A percentile compares a stretch with the other conserved stretches of the same genome.
Evolutionary conservation across 2,797 vertebrate species (phyloP).

Genomic region (Hipposideros larvatus): DNA sequence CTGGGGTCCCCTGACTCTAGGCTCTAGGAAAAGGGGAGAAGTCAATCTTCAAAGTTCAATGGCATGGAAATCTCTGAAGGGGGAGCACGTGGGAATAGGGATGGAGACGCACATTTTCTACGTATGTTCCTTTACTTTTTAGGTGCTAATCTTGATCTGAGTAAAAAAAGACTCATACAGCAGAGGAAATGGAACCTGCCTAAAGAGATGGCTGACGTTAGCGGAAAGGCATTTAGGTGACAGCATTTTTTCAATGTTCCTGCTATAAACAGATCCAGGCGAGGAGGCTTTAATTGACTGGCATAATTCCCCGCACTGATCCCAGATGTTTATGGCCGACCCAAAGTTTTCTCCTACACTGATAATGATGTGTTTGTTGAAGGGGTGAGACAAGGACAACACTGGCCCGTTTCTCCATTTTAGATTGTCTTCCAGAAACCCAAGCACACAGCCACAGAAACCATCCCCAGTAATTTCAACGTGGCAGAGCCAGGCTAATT

Average conservation of each 20-base stretch:
- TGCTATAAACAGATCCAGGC: background rate
- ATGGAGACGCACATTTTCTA: background rate
- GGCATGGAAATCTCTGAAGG: background rate
- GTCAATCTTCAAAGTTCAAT: background rate
- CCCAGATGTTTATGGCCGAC: background rate
- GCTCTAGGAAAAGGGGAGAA: background rate
- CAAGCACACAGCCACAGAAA: constrained; percentile 64
- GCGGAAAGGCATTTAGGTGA: background rate
- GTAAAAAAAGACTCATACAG: background rate
- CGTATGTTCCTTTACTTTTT: background rate
- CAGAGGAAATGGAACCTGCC: constrained; percentile 50
- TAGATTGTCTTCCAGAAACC: constrained; percentile 63
- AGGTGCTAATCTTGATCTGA: background rate
- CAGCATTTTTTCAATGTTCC: background rate
- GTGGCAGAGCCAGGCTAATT: constrained; percentile 77
- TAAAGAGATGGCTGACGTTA: background rate
- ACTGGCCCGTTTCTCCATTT: constrained; percentile 35
- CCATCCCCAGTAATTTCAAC: constrained; percentile 71
- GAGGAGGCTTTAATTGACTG: background rate
- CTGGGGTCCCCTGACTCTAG: rapidly evolving
- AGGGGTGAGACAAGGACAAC: constrained; percentile 62
- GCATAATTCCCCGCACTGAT: background rate
- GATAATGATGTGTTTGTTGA: background rate
- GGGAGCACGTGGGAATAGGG: background rate
- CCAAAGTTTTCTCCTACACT: background rate